A percentile compares a stretch with the other conserved stretches of the same genome.
phyloP scores from a whole-genome alignment of 2,888 invertebrate genomes.

The Trachelus troglodyta region DNA sequence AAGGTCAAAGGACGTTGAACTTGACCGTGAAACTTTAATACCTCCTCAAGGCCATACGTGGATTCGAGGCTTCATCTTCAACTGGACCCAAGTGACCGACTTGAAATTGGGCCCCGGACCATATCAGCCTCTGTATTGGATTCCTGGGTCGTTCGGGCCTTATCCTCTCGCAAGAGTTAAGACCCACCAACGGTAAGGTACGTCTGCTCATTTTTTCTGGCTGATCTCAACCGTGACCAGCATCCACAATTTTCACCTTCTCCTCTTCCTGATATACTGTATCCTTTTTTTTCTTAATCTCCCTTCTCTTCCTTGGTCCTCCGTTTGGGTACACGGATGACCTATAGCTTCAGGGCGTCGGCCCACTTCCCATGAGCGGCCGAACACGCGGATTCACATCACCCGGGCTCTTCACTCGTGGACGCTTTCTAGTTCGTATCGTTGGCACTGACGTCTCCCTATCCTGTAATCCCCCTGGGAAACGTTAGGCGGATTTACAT shows the following conservation, averaged over 20 bases:
- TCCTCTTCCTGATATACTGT: constrained; percentile 13
- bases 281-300: constrained; percentile 13
- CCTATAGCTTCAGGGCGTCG: constrained; percentile 21
- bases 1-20: neutral
- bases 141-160: constrained; percentile 59
- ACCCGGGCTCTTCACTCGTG: constrained; percentile 7
- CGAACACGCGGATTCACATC: constrained; percentile 6
- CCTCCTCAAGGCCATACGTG: constrained; percentile 58
- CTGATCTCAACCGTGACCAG: neutral
- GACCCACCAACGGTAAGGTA: constrained; percentile 33
- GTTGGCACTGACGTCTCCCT: constrained; percentile 24
- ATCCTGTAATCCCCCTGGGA: constrained; percentile 9
- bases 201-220: constrained; percentile 47
- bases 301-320: constrained; percentile 13
- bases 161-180: constrained; percentile 61
- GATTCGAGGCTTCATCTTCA: constrained; percentile 57
- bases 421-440: constrained; percentile 35
- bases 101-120: constrained; percentile 55
- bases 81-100: constrained; percentile 41
- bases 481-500: constrained; percentile 15
- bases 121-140: constrained; percentile 57
- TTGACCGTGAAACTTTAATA: constrained; percentile 24
- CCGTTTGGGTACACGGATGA: constrained; percentile 11
- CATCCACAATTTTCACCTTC: constrained; percentile 27
- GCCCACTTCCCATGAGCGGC: constrained; percentile 24